Evolutionary conservation across 2,888 invertebrate species (phyloP), one percentile per base, ranked within the genome.

Genomic region (Leptinotarsa rubiginosa): DNA sequence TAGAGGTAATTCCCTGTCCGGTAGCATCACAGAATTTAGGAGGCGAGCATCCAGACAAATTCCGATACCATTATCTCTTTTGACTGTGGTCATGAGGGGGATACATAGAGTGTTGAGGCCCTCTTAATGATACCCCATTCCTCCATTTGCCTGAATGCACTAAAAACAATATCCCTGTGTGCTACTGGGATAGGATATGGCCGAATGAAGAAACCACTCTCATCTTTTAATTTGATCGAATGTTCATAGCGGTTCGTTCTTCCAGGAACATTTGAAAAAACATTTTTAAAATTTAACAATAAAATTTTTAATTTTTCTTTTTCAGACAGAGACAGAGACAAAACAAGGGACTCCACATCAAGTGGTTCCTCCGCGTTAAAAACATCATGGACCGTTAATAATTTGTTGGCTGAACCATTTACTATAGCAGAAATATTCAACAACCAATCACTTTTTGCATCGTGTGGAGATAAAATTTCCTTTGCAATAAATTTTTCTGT

Each of bases 261-360:
- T 54, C 54, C 54, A n/a, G 54, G 54, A 54, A 54, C 20, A 54
- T 54, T 54, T 18, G 20, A 54, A 20, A n/a, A 31, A 31, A 31
- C 31, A 31, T 31, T 31, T 31, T 31, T 5, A 13, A 59, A 59
- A 22, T 16, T 31, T 12, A 25, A 16, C 7, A 54, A n/a, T 54
- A 54, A 54, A 10, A 7, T 54, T 54, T 59, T 59, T 4, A 16
- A 59, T 13, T 59, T 59, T 25, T 18, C 2, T 13, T 2, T 20
- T 20, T 54, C 20, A 20, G 54, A 18, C 12, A n/a, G 7, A n/a
- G 4, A 22, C 7, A 16, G 16, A 13, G 59, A 59, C 59, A 31
- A 31, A 5, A 59, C 59, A 12, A 59, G 31, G n/a, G 59, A 59
- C n/a, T 59, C 59, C 31, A 59, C 5, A 59, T 59, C 59, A 59